Base-by-base conservation (phyloP, 2,797 vertebrate species). In the Aldrovandia affinis region DNA sequence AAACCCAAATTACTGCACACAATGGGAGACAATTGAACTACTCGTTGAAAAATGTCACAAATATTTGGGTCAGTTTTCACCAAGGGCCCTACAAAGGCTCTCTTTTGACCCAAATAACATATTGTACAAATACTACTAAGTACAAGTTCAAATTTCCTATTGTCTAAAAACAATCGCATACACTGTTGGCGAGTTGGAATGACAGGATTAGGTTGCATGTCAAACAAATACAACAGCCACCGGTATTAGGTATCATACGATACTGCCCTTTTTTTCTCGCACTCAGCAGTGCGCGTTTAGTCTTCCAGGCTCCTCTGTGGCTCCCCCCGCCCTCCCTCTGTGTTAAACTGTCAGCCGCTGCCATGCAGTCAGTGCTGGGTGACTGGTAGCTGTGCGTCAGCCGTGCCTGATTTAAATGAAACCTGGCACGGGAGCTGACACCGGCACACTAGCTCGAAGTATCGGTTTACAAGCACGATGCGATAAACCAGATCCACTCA, bases 181-280 rank as follows among this genome's bases (percentile, higher is more conserved):
- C 75, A 57, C 81, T 8, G 79, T 80, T 80, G 78, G 44, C 78
- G 73, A 88, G 82, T 28, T 70, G 81, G 85, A 87, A 86, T 77
- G 83, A 88, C 78, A 88, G 50, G 84, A 90, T 91, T 90, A 89
- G 54, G 61, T 50, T 50, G 65, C 77, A 42, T 83, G 89, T 87
- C 88, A 70, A 89, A 50, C 55, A 57, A 73, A 39, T 30, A 84
- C 78, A 87, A 85, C 59, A 85, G 81, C 73, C 81, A 33, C 30
- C 81, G 85, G 83, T 55, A 70, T 87, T 78, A 78, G 83, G 75
- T 84, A 87, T 55, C 86, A 87, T 73, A 73, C 65, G 52, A 82
- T 87, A 85, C 70, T 80, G 12, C 10, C 39, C 54, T 39, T 85
- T 85, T 83, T 80, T 65, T 59, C 55, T 28, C 18, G 25, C 78